A percentile compares a stretch with the other conserved stretches of the same genome.
phyloP scores from a whole-genome alignment of 2,888 invertebrate genomes.

The Agonopterix arenella region DNA sequence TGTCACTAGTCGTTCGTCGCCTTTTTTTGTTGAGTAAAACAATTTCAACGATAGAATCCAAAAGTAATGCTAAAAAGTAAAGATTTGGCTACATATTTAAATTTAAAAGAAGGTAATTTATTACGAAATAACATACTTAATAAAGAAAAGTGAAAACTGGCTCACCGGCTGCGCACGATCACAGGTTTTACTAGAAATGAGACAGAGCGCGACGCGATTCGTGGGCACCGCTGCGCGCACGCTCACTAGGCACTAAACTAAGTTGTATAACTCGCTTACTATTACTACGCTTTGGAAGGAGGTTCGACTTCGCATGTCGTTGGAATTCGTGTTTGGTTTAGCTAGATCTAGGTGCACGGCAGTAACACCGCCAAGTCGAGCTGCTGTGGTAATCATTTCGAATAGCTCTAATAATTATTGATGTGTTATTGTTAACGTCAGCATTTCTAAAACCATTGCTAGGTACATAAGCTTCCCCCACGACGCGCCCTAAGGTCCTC shows the following conservation, averaged over 20 bases:
- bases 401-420: no score
- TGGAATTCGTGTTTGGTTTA: not conserved
- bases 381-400: no score
- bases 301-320: not conserved
- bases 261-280: constrained; percentile 8
- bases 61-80: no score
- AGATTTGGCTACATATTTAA: no score
- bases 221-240: not conserved
- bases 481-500: no score
- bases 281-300: not conserved
- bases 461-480: no score
- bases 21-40: no score
- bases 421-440: no score
- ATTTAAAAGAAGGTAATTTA: no score
- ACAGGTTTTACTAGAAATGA: constrained; percentile 3
- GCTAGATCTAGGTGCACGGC: not conserved
- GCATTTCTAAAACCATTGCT: no score
- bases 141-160: constrained; percentile 15
- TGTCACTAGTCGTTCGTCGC: no score
- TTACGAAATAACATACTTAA: not conserved
- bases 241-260: constrained; percentile 1
- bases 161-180: constrained; percentile 9
- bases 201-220: constrained; percentile 3
- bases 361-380: not conserved
- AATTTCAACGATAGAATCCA: no score